These are phyloP conservation scores for Collichthys lucidus DNA, from an alignment of 2,113 vertebrate genomes.

Conservation along the genomic window DNA sequence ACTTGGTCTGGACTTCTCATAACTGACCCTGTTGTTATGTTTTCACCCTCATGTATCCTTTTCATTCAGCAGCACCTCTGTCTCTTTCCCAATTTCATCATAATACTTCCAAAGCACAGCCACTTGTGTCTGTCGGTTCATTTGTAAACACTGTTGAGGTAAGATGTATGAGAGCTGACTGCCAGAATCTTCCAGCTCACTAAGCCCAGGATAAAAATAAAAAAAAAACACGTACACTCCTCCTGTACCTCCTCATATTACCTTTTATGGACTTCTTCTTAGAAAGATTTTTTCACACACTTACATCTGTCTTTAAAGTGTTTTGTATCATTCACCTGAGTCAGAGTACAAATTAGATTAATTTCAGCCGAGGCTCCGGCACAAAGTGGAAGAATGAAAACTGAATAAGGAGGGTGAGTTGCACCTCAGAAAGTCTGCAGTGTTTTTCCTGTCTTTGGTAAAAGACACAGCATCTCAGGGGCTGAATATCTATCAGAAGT, in stretches of 20 bases:
- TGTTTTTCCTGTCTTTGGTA: constrained; percentile 6
- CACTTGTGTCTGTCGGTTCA: constrained; percentile 26
- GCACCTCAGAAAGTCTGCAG: background rate
- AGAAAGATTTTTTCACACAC: constrained; percentile 6
- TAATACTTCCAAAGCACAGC: constrained; percentile 11
- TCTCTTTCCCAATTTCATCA: background rate
- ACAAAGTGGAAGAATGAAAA: background rate
- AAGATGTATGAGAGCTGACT: constrained; percentile 27
- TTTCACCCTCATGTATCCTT: background rate
- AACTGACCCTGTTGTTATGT: background rate
- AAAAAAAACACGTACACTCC: constrained; percentile 12
- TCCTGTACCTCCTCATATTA: constrained; percentile 5
- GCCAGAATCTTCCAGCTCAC: constrained; percentile 40
- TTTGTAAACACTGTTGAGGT: constrained; percentile 37
- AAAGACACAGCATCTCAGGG: background rate
- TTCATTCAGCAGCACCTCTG: background rate
- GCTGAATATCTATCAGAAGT: no score
- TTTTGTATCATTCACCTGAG: constrained; percentile 19
- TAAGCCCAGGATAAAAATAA: constrained; percentile 26
- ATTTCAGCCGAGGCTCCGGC: background rate
- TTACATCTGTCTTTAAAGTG: constrained; percentile 24
- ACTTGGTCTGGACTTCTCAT: background rate
- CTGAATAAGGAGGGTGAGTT: background rate
- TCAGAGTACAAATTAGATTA: background rate
- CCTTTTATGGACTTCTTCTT: constrained; percentile 61